phyloP scores from a whole-genome alignment of 2,888 invertebrate genomes.

The Pediacus dermestoides region DNA sequence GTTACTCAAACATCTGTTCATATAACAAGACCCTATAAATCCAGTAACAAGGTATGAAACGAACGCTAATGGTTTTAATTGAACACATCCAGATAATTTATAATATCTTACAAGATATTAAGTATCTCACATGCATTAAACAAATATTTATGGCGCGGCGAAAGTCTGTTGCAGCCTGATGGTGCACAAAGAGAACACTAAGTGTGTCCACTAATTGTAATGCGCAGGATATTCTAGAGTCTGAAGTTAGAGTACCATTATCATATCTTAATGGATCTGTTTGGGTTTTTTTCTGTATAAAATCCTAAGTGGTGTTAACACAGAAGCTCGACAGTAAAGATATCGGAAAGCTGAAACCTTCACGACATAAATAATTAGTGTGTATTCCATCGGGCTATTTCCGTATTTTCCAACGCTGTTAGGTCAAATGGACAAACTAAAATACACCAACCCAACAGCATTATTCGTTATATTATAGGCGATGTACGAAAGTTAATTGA shows the following conservation, averaged over 20 bases:
- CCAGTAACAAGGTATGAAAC: not conserved
- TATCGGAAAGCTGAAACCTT: no score
- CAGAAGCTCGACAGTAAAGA: no score
- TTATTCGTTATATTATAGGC: no score
- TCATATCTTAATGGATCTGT: slow-evolving; percentile 30
- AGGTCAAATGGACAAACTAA: no score
- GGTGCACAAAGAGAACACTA: slow-evolving; percentile 2
- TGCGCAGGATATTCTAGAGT: no score
- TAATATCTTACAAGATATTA: slow-evolving; percentile 4
- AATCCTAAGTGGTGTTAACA: slow-evolving; percentile 31
- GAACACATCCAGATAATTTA: slow-evolving; percentile 3
- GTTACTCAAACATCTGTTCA: slow-evolving; percentile 1
- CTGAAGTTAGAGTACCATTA: slow-evolving; percentile 24
- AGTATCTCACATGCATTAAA: slow-evolving; percentile 6
- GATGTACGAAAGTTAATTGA: no score
- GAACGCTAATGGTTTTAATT: slow-evolving; percentile 5
- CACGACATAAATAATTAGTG: no score
- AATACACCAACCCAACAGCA: no score
- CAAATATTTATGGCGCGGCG: slow-evolving; percentile 8
- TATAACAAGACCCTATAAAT: not conserved
- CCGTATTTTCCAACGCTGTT: no score
- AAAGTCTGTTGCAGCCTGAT: not conserved
- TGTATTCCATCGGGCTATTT: no score
- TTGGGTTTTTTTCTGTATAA: slow-evolving; percentile 28
- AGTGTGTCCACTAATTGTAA: slow-evolving; percentile 5